phyloP scores from a whole-genome alignment of 2,888 invertebrate genomes.

The Leptothorax acervorum region DNA sequence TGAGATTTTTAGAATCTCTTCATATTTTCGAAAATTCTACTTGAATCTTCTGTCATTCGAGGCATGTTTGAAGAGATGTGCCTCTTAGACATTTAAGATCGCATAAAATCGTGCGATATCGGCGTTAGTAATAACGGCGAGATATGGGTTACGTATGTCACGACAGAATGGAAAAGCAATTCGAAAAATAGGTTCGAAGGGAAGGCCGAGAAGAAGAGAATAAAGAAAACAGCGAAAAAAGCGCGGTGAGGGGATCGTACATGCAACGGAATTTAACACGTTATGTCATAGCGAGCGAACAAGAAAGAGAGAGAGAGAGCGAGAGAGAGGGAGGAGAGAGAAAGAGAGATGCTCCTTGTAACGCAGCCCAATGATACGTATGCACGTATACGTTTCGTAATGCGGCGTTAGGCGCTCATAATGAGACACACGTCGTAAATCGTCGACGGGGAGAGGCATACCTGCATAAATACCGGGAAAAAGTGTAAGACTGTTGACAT shows the following conservation, averaged over 20 bases:
- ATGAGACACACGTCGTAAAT: conserved; percentile 74
- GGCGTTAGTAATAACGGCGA: conserved; percentile 9
- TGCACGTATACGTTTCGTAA: conserved; percentile 67
- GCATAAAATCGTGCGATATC: background rate
- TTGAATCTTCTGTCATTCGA: background rate
- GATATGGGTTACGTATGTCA: conserved; percentile 31
- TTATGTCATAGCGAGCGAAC: conserved; percentile 33
- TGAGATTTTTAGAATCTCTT: background rate
- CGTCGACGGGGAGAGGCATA: conserved; percentile 67
- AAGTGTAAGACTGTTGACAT: conserved; percentile 78
- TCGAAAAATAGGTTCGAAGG: conserved; percentile 10
- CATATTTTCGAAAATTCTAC: background rate
- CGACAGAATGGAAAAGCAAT: background rate
- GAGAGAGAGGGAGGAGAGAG: background rate
- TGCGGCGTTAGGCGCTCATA: conserved; percentile 67
- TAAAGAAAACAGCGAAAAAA: background rate
- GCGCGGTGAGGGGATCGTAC: background rate
- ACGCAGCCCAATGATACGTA: conserved; percentile 37
- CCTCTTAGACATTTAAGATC: background rate
- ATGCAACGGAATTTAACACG: conserved; percentile 32
- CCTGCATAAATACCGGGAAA: conserved; percentile 73
- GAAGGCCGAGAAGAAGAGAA: background rate
- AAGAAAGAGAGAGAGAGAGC: background rate
- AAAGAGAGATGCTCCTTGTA: conserved; percentile 26
- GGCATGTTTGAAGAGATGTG: background rate